Conservation (phyloP, 1,140 invertebrate genomes). For the Eubasilissa regina region DNA sequence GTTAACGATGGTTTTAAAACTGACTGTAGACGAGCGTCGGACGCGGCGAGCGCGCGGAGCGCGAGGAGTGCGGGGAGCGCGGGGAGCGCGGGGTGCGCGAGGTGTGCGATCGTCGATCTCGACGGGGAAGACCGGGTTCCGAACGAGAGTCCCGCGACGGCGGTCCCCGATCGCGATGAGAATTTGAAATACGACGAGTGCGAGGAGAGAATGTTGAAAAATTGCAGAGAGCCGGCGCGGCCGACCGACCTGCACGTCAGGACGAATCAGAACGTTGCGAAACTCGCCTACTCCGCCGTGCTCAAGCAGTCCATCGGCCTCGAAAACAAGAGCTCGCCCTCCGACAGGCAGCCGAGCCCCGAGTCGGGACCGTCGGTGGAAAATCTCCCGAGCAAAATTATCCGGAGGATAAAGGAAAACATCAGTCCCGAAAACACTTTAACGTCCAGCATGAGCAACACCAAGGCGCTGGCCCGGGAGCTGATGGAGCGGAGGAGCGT, state of each 20-base stretch:
- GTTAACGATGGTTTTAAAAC: not conserved
- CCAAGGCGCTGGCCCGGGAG: constrained; percentile 65
- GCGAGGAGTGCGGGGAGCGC: too few relatives aligned
- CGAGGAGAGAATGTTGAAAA: too few relatives aligned
- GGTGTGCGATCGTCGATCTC: not conserved
- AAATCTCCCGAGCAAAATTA: constrained; percentile 68
- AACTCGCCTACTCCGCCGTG: constrained; percentile 40
- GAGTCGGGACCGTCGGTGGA: constrained; percentile 66
- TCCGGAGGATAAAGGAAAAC: constrained; percentile 70
- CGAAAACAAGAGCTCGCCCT: constrained; percentile 55
- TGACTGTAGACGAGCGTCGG: too few relatives aligned
- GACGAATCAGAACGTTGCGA: not conserved
- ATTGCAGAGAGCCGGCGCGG: not conserved
- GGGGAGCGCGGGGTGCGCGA: not conserved
- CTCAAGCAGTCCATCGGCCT: constrained; percentile 54
- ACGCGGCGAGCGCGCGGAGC: not conserved
- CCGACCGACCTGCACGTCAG: constrained; percentile 3
- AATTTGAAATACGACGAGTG: too few relatives aligned
- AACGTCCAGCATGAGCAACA: constrained; percentile 67
- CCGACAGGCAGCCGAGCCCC: constrained; percentile 65
- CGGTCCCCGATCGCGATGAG: not conserved
- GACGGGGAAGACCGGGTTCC: not conserved
- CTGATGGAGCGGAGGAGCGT: constrained; percentile 63
- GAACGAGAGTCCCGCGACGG: not conserved
- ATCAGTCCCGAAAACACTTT: constrained; percentile 71